phyloP scores from a whole-genome alignment of 1,140 invertebrate species.

The Drosophila grimshawi region DNA sequence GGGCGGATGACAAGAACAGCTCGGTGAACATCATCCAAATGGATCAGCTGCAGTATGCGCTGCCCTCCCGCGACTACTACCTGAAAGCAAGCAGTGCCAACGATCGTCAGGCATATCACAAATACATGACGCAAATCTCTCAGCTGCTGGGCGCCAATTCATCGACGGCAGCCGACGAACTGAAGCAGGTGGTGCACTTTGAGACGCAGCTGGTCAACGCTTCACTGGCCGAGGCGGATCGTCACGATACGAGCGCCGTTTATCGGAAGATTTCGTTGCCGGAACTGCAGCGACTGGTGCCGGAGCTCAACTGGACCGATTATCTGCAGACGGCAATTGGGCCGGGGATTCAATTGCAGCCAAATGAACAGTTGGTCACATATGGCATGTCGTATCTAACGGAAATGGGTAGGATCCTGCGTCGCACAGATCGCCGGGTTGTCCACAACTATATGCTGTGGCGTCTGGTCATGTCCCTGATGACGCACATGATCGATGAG shows the following conservation, averaged over 20 bases:
- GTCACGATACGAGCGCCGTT: constrained; percentile 92
- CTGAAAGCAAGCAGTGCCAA: constrained; percentile 88
- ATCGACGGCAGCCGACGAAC: constrained; percentile 87
- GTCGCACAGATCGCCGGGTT: constrained; percentile 88
- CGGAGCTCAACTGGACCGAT: constrained; percentile 91
- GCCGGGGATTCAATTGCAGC: constrained; percentile 86
- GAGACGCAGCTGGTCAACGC: constrained; percentile 92
- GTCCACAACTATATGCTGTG: constrained; percentile 94
- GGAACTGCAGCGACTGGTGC: constrained; percentile 88
- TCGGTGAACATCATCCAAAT: constrained; percentile 94
- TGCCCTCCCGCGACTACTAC: constrained; percentile 93
- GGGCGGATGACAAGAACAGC: constrained; percentile 94
- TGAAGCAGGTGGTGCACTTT: constrained; percentile 89
- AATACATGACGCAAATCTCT: constrained; percentile 92
- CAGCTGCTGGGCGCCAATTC: constrained; percentile 90
- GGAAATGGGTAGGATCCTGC: constrained; percentile 90
- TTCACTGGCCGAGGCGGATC: constrained; percentile 91
- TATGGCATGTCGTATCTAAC: constrained; percentile 92
- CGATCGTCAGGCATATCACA: constrained; percentile 90
- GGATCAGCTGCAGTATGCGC: constrained; percentile 91
- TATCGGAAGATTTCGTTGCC: constrained; percentile 89
- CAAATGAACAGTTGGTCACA: constrained; percentile 90
- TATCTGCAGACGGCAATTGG: constrained; percentile 90
- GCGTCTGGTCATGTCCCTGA: constrained; percentile 91
- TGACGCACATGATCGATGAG: constrained; percentile 92